Evolutionary conservation across 2,113 vertebrate genomes (phyloP), one percentile per base, ranked within the genome.

Genomic region (Chiloscyllium plagiosum): DNA sequence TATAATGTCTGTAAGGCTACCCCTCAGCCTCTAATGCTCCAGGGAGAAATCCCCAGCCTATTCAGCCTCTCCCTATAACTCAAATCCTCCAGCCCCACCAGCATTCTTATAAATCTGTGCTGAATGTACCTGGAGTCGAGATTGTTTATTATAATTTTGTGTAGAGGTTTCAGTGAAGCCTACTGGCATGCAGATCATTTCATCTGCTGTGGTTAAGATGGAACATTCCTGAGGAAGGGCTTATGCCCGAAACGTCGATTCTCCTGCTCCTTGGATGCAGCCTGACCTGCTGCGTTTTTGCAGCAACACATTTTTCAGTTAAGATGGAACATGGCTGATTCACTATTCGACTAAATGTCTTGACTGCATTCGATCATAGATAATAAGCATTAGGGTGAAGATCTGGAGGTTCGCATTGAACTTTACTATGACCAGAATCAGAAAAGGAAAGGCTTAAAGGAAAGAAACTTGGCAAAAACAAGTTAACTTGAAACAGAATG

Each of bases 321-420:
- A 96, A 95, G 97, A 96, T 95, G 90, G 96, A 96, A 96, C 97
- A 97, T 96, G 83, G 96, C 95, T 19, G 19, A 19, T 22, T 96
- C 95, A 95, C 96, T 96, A 96, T 90, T 96, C 96, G 97, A 97
- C 94, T 96, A 94, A 96, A 96, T 96, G 97, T 96, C 96, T 72
- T 96, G 96, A 97, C 92, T 96, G 97, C 96, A 97, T 96, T 97
- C 0, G 96, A 42, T 80, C 95, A 61, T 69, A 37, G 19, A 37
- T 42, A 37, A 83, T 37, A 15, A 42, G 19, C n/a, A 83, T 1
- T 90, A 96, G 94, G 29, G 33, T 29, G 66, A 70, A 50, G 95
- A 96, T 72, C 96, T 52, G 89, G 72, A 92, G 47, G 78, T 42
- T 42, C 80, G 19, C 37, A 83, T 83, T 37, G 80, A 83, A 47